A percentile compares a stretch with the other conserved stretches of the same genome.
Evolutionary conservation across 2,113 vertebrate genomes (phyloP).

Genomic region (Scomber japonicus): DNA sequence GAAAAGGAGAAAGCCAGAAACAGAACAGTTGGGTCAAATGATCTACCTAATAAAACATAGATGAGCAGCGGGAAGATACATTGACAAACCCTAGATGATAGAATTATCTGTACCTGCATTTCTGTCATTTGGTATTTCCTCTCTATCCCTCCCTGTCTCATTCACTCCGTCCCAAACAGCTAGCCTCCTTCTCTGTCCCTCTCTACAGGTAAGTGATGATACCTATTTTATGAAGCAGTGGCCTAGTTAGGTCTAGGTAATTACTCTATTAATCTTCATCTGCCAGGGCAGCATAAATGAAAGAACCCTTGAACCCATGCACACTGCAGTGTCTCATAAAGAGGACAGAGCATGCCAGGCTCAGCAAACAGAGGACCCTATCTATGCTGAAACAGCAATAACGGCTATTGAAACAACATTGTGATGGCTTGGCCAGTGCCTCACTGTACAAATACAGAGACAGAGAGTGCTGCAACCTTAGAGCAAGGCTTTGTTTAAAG

Average conservation of each 20-base stretch:
- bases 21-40: conserved; percentile 49
- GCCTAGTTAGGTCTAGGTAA: conserved; percentile 52
- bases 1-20: conserved; percentile 29
- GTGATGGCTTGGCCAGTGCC: conserved; percentile 46
- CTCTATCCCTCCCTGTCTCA: conserved; percentile 4
- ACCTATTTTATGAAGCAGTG: conserved; percentile 30
- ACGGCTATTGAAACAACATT: conserved; percentile 59
- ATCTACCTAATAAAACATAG: conserved; percentile 60
- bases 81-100: conserved; percentile 39
- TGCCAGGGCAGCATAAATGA: conserved; percentile 26
- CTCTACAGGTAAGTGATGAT: conserved; percentile 51
- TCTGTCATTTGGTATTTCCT: conserved; percentile 7
- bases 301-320: conserved; percentile 16
- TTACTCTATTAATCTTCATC: conserved; percentile 70
- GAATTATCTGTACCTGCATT: conserved; percentile 16
- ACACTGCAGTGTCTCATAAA: conserved; percentile 29
- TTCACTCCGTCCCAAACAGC: conserved; percentile 17
- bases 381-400: conserved; percentile 67
- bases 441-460: conserved; percentile 78
- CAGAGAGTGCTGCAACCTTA: conserved; percentile 61
- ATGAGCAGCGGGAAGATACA: conserved; percentile 56
- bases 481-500: conserved; percentile 80
- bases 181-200: neutral
- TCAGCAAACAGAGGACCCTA: conserved; percentile 48
- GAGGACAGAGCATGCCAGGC: conserved; percentile 41